A percentile compares a stretch with the other conserved stretches of the same genome.
phyloP scores from a whole-genome alignment of 2,888 invertebrate species.

The Saturnia pavonia region DNA sequence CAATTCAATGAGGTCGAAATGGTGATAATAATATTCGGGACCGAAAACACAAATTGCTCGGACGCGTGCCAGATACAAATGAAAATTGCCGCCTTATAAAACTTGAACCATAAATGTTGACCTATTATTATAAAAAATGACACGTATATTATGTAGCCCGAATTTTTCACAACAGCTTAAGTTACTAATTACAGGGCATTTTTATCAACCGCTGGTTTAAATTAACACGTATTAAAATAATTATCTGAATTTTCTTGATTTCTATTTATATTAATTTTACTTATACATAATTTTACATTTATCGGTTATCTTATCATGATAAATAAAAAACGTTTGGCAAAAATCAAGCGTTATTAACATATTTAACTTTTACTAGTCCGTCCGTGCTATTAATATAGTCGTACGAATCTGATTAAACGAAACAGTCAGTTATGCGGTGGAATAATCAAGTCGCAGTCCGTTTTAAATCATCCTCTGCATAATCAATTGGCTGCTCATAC shows the following conservation, averaged over 20 bases:
- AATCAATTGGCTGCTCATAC: conserved; percentile 55
- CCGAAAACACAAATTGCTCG: conserved; percentile 59
- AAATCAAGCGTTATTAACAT: background rate
- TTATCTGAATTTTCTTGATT: background rate
- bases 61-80: conserved; percentile 58
- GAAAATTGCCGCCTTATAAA: conserved; percentile 55
- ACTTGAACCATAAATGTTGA: conserved; percentile 54
- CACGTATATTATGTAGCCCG: conserved; percentile 37
- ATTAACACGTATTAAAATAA: background rate
- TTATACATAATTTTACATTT: background rate
- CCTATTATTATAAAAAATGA: conserved; percentile 48
- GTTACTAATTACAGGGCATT: background rate
- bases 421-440: background rate
- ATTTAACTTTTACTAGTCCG: background rate
- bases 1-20: conserved; percentile 49
- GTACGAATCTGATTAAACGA: background rate
- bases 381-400: background rate
- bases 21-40: conserved; percentile 61
- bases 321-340: background rate
- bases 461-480: conserved; percentile 53
- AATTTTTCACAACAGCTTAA: conserved; percentile 21
- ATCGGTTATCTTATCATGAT: background rate
- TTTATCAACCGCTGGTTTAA: too few species aligned
- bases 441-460: conserved; percentile 37
- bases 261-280: background rate